Conservation (phyloP, 2,888 invertebrate genomes). For the Drosophila heteroneura region DNA sequence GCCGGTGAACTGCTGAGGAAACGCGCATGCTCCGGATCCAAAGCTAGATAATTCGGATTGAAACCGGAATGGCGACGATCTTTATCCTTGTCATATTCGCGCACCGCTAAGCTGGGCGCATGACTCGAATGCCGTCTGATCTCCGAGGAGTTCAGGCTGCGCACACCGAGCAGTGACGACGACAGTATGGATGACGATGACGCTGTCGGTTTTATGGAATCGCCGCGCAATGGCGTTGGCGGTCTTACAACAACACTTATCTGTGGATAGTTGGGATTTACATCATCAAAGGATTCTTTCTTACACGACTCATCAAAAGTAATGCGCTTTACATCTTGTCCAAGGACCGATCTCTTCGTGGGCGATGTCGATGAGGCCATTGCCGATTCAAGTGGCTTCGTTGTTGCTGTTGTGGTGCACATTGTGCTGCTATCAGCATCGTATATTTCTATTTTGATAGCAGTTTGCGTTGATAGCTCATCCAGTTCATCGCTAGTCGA, state of each 20-base stretch:
- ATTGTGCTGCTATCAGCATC: constrained; percentile 62
- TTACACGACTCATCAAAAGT: constrained; percentile 86
- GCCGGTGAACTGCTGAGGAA: constrained; percentile 92
- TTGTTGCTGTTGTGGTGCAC: constrained; percentile 42
- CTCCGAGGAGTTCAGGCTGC: constrained; percentile 82
- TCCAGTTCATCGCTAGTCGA: constrained; percentile 72
- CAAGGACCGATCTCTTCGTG: constrained; percentile 79
- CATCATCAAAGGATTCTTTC: constrained; percentile 86
- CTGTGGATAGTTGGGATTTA: constrained; percentile 87
- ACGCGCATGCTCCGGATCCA: constrained; percentile 88
- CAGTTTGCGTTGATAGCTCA: constrained; percentile 77
- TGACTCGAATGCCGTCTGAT: constrained; percentile 86
- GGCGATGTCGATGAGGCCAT: constrained; percentile 73
- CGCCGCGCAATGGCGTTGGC: constrained; percentile 90
- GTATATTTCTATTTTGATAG: constrained; percentile 79
- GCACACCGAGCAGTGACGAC: constrained; percentile 73
- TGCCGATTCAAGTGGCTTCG: constrained; percentile 67
- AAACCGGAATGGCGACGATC: constrained; percentile 86
- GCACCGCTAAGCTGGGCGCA: constrained; percentile 86
- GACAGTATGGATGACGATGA: constrained; percentile 82
- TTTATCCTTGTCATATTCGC: constrained; percentile 85
- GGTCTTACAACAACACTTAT: constrained; percentile 91
- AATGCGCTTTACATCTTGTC: constrained; percentile 85
- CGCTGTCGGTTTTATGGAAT: constrained; percentile 86
- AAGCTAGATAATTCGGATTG: constrained; percentile 88